These are phyloP conservation scores for Patiria miniata DNA, from an alignment of 35 echinoderm and acorn worm genomes.

Conservation along the genomic window DNA sequence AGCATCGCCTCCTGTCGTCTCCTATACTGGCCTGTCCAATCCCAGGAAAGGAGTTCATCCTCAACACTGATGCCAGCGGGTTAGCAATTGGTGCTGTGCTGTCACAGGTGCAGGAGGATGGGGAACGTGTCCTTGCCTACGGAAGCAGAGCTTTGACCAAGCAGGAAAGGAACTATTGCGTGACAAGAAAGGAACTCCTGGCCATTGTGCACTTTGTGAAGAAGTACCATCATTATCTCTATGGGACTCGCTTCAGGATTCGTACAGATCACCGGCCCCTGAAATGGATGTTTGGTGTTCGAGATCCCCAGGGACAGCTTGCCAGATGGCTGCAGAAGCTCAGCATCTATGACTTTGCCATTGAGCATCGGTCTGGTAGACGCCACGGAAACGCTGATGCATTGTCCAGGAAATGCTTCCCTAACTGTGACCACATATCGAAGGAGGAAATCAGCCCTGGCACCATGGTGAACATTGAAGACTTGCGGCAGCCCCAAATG, in stretches of 20 bases:
- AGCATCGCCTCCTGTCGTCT: conserved; percentile 17
- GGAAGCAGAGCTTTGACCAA: conserved; percentile 53
- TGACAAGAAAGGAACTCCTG: conserved; percentile 51
- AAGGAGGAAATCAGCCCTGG: not conserved
- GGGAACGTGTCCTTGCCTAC: conserved; percentile 55
- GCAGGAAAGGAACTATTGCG: conserved; percentile 58
- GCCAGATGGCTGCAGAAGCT: no score
- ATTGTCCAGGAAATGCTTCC: conserved; percentile 49
- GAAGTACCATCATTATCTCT: conserved; percentile 65
- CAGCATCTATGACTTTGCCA: conserved; percentile 39
- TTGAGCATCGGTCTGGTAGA: conserved; percentile 46
- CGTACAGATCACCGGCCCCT: conserved; percentile 68
- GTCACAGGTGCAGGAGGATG: conserved; percentile 57
- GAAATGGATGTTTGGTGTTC: conserved; percentile 53
- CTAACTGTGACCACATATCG: not conserved
- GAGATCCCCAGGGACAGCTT: conserved; percentile 62
- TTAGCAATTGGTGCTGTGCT: conserved; percentile 47
- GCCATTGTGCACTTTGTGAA: conserved; percentile 48
- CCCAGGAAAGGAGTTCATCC: no score
- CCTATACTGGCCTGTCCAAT: conserved; percentile 56
- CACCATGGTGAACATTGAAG: not conserved
- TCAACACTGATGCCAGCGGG: conserved; percentile 71
- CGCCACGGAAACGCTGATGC: conserved; percentile 62
- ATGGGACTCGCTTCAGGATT: conserved; percentile 47
- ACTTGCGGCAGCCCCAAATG: not conserved